These are phyloP conservation scores for Trochalopteron elliotii DNA, from an alignment of 2,113 vertebrate genomes.

Conservation along the genomic window DNA sequence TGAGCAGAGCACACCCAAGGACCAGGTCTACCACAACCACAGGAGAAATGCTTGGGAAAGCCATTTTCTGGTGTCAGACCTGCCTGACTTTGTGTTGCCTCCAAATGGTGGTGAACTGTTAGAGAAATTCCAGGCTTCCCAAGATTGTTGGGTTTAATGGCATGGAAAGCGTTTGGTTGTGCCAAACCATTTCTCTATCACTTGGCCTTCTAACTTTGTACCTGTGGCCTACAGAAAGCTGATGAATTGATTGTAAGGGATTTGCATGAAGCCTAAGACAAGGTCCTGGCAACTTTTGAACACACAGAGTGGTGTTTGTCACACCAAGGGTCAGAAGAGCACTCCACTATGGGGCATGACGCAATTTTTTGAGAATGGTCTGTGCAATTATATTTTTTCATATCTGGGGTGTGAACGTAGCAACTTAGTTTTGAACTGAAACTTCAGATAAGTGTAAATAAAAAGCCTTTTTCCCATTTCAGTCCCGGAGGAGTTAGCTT, in stretches of 20 bases:
- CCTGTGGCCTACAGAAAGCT: not conserved
- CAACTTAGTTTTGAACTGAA: not conserved
- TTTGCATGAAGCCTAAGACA: not conserved
- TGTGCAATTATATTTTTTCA: not conserved
- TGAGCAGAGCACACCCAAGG: not conserved
- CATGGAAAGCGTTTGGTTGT: fast-evolving
- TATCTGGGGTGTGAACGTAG: fast-evolving
- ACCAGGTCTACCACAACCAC: not conserved
- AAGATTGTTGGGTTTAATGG: fast-evolving
- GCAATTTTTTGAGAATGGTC: not conserved
- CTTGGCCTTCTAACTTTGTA: not conserved
- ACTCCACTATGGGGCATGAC: not conserved
- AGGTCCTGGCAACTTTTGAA: not conserved
- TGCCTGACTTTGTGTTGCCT: not conserved
- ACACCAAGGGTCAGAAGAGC: not conserved
- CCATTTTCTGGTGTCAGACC: not conserved
- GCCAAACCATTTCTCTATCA: not conserved
- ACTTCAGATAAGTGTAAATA: not conserved
- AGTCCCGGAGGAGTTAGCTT: not conserved
- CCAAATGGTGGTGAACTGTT: not conserved
- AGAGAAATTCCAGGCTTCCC: not conserved
- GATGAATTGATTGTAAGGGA: not conserved
- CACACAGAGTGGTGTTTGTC: not conserved
- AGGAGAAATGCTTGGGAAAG: not conserved
- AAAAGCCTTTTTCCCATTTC: not conserved